Evolutionary conservation across 2,888 invertebrate genomes (phyloP), one percentile per base, ranked within the genome.

Genomic region (Diplolepis rosae): DNA sequence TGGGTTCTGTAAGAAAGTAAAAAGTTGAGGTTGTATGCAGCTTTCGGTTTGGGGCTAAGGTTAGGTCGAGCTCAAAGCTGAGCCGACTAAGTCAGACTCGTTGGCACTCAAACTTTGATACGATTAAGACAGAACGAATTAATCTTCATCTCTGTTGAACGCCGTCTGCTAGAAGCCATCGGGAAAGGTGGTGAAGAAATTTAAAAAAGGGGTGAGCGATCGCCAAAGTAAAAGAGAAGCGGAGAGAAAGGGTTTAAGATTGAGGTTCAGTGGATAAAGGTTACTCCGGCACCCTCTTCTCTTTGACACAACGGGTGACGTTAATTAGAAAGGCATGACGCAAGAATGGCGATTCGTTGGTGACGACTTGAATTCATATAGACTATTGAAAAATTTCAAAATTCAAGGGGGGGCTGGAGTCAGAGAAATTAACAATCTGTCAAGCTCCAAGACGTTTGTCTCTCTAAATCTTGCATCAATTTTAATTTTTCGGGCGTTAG

Each of bases 51-150:
- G 42, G 66, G 45, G 69, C 6, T 39, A 72, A 71, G 70, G 68
- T 67, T 32, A 80, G 79, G 82, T 82, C 75, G 81, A 45, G 79
- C 74, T 66, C 69, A 76, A 73, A 75, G 80, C 80, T 83, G 80
- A 79, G 80, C 81, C 80, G 82, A 79, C 77, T 79, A 77, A 82
- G 80, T 79, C 79, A 79, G 82, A 79, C 82, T 32, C 7, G 27
- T 81, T 80, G 84, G 82, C 85, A 85, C 84, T 87, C 61, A 86
- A 89, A 89, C 87, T 89, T 89, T 89, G 88, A 89, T 86, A 83
- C 88, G 88, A 88, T 89, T 88, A 89, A 87, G 88, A 88, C 85
- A 86, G 84, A 87, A 87, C 84, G 88, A 89, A 88, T 89, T 89
- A 89, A 89, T 89, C 88, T 89, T 89, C 88, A 85, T 88, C 88